Percentiles rank a stretch among this genome's conserved stretches.
These are phyloP conservation scores for Deroplatys truncata DNA, from an alignment of 2,888 invertebrate species.

Conservation along the genomic window DNA sequence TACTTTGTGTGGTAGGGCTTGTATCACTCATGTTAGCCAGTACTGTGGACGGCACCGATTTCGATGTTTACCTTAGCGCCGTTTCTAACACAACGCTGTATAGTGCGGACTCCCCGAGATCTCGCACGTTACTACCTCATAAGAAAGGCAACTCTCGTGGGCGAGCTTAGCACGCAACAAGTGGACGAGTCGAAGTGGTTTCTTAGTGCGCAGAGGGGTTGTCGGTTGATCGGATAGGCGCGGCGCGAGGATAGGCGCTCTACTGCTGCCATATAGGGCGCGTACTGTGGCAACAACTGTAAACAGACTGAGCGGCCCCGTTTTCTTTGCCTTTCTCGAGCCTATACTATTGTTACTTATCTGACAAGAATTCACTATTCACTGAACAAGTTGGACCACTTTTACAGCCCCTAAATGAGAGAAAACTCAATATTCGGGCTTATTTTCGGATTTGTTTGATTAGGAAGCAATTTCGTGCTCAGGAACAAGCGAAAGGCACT, in stretches of 20 bases:
- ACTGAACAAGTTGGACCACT: background rate
- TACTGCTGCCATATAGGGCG: conserved; percentile 31
- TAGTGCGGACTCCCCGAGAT: conserved; percentile 24
- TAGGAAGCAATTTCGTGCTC: background rate
- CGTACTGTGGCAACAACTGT: conserved; percentile 23
- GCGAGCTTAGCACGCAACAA: conserved; percentile 19
- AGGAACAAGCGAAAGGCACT: background rate
- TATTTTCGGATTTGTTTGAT: background rate
- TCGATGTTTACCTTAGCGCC: conserved; percentile 18
- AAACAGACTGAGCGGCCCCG: conserved; percentile 21
- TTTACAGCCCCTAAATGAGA: background rate
- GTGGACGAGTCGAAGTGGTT: conserved; percentile 24
- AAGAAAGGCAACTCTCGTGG: conserved; percentile 11
- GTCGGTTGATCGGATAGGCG: conserved; percentile 15
- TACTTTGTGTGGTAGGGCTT: conserved; percentile 80
- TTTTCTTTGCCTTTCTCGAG: background rate
- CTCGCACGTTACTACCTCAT: conserved; percentile 26
- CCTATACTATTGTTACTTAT: background rate
- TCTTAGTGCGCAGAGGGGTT: conserved; percentile 14
- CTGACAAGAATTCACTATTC: background rate
- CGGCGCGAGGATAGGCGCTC: background rate
- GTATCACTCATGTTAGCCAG: conserved; percentile 33
- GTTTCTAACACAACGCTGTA: conserved; percentile 14
- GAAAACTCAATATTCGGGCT: background rate
- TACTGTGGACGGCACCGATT: conserved; percentile 6